Conservation (phyloP, 2,888 invertebrate genomes). For the Drosophila merina region DNA sequence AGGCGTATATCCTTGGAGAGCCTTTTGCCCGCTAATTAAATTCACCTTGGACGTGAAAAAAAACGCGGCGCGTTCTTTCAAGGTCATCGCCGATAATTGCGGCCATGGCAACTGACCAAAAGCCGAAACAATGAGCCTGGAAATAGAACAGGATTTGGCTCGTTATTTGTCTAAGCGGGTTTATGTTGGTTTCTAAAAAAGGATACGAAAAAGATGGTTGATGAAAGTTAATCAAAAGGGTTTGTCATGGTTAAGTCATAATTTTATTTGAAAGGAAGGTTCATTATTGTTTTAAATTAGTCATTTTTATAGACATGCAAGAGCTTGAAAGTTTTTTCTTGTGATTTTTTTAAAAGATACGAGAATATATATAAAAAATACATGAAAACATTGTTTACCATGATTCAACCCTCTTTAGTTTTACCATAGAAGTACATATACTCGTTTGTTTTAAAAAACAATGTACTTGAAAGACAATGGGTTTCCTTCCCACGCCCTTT, state of each 20-base stretch:
- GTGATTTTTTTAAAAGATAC: background rate
- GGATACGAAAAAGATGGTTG: conserved; percentile 7
- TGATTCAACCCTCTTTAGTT: background rate
- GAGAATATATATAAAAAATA: too few species aligned
- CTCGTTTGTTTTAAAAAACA: conserved; percentile 29
- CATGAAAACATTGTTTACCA: too few species aligned
- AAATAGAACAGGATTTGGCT: conserved; percentile 10
- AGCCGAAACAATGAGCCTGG: conserved; percentile 28
- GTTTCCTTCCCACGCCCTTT: conserved; percentile 27
- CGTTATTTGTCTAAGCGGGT: conserved; percentile 2
- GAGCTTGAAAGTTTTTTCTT: background rate
- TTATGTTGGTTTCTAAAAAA: conserved; percentile 12
- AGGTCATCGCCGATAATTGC: conserved; percentile 72
- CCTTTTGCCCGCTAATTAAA: conserved; percentile 70
- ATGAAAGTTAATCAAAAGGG: background rate
- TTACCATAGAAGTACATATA: background rate
- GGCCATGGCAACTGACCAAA: conserved; percentile 39
- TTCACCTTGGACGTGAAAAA: conserved; percentile 59
- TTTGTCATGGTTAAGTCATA: too few species aligned
- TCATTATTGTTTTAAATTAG: background rate
- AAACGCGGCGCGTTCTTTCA: conserved; percentile 50
- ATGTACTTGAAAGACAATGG: conserved; percentile 24
- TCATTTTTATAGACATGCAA: background rate
- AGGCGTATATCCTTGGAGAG: conserved; percentile 35
- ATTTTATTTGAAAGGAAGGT: too few species aligned